These are phyloP conservation scores for Bettongia penicillata DNA, from an alignment of 2,113 vertebrate species.

Conservation along the genomic window DNA sequence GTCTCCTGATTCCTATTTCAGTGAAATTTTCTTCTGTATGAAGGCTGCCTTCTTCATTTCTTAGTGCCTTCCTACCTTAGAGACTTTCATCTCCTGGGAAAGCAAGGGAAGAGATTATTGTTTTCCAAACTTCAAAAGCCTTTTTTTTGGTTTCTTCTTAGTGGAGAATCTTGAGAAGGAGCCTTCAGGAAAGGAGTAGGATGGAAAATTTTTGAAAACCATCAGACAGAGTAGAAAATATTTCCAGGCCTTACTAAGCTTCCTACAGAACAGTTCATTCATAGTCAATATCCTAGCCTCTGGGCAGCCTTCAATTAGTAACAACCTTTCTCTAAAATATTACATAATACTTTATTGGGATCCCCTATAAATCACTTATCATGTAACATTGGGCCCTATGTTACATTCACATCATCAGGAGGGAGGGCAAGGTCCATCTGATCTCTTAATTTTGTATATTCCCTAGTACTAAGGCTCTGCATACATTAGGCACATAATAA, in stretches of 20 bases:
- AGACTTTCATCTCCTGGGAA: too few species aligned
- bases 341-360: neutral
- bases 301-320: neutral
- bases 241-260: neutral
- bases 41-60: too few species aligned
- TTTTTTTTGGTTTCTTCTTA: too few species aligned
- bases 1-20: neutral
- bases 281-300: neutral
- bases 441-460: neutral
- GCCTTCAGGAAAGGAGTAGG: too few species aligned
- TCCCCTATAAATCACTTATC: neutral
- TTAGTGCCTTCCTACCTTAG: too few species aligned
- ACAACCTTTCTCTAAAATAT: neutral
- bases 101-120: too few species aligned
- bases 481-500: neutral
- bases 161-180: too few species aligned
- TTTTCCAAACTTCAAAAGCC: too few species aligned
- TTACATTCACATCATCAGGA: neutral
- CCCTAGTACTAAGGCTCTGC: neutral
- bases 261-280: neutral
- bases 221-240: neutral
- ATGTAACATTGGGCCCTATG: neutral
- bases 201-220: too few species aligned
- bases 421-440: neutral
- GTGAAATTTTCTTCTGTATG: neutral